Evolutionary conservation across 1,140 invertebrate genomes (phyloP), one percentile per base, ranked within the genome.

Genomic region (Lepidurus couesii): DNA sequence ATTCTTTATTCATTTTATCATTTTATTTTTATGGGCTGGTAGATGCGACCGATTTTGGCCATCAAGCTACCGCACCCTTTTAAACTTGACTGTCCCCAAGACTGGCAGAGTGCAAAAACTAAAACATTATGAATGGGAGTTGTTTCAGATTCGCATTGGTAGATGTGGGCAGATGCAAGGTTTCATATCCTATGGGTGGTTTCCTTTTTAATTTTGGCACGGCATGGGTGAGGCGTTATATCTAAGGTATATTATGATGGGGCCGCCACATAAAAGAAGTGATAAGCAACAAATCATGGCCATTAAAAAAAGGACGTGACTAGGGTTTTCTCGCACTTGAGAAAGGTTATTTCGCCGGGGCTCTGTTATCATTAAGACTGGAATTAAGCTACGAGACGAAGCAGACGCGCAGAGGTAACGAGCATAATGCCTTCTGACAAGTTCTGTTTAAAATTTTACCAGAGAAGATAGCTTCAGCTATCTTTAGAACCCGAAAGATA

Each of bases 151-250:
- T 34, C 34, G 34, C 34, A 34, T 34, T 34, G 34, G 34, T 34
- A 34, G 34, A 34, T 34, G 34, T 34, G 34, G 3, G 34, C 34
- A 34, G 24, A n/a, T 10, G 75, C 11, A 76, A 44, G 47, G 43
- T 16, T 76, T 42, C 44, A 16, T 16, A 24, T 42, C 13, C 24
- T 26, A 44, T 45, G 26, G 26, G 34, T 44, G 13, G 45, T 42
- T 76, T 76, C 47, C 34, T 76, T 76, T 8, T 76, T 43, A 44
- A 44, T 42, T 44, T 24, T 44, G 75, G n/a, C n/a, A 76, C 21
- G 34, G 45, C 13, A 42, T 42, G 34, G 34, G 34, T 34, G 34
- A 34, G 34, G 34, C 34, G 34, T 34, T 34, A 34, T 26, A 34
- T 3, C 34, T 34, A 65, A 65, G 53, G 53, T 65, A 65, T 65